Evolutionary conservation across 2,888 invertebrate species (phyloP), one percentile per base, ranked within the genome.

Genomic region (Noctua janthe): DNA sequence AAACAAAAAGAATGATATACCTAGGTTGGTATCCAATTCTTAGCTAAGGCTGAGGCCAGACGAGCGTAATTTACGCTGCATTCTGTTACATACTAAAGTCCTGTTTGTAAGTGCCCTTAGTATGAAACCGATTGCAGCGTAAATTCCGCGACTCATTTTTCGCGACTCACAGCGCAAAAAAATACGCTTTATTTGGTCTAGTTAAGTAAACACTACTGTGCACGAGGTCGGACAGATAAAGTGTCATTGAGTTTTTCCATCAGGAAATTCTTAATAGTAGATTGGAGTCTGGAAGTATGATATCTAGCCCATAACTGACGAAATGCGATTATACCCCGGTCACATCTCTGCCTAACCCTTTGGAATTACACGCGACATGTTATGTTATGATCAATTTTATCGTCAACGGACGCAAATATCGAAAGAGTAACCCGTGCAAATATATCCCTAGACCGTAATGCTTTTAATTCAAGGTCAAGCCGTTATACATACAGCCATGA

Each of bases 401-500:
- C 17, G 62, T 35, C 29, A 7, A 62, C 15, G 29, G 62, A 35
- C 15, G n/a, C 43, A 43, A n/a, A 43, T 23, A 67, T 23, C 39
- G 13, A 20, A n/a, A 35, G 3, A 51, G 43, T 15, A 80, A 47
- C 13, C 56, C 23, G 62, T 35, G 59, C 35, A 20, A 29, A 59
- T 13, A 39, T 15, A 69, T 73, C 78, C 78, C 43, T 78, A 47
- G 17, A 47, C 23, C 2, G 39, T 20, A 59, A 43, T 71, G 15
- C 49, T 62, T 62, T 56, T 66, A 49, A 79, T 74, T 83, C 62
- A 80, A 84, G 71, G 74, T 51, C 84, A 54, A 67, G 10, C 2
- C 17, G 15, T 66, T 81, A 81, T 80, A 73, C 76, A 71, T 71
- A 49, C 39, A 56, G 54, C 29, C 71, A 43, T 62, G 59, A 54